Evolutionary conservation across 2,888 invertebrate genomes (phyloP).

Genomic region (Aleiodes testaceus): DNA sequence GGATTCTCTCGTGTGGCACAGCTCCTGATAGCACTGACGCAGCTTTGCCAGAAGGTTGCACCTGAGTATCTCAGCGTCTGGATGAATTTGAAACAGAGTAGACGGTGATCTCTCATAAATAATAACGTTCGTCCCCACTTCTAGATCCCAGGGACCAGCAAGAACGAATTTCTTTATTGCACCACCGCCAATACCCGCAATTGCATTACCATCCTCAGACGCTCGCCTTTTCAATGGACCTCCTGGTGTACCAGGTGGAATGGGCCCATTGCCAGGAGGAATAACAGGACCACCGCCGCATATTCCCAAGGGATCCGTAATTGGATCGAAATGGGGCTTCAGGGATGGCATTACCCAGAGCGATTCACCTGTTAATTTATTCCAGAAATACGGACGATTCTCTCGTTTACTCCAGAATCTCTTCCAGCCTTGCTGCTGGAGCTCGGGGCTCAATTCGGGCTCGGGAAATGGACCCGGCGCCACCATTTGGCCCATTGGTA

Average conservation of each 20-base stretch:
- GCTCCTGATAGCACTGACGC: slow-evolving; percentile 92
- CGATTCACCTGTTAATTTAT: slow-evolving; percentile 95
- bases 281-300: slow-evolving; percentile 73
- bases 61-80: slow-evolving; percentile 92
- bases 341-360: slow-evolving; percentile 95
- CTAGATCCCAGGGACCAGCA: slow-evolving; percentile 96
- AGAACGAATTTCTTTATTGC: slow-evolving; percentile 89
- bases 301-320: slow-evolving; percentile 93
- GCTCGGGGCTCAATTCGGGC: slow-evolving; percentile 78
- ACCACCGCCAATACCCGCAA: slow-evolving; percentile 73
- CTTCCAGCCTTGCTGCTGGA: slow-evolving; percentile 93
- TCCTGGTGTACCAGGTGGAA: slow-evolving; percentile 68
- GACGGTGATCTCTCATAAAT: slow-evolving; percentile 91
- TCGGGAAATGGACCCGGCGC: slow-evolving; percentile 68
- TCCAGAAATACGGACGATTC: slow-evolving; percentile 97
- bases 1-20: slow-evolving; percentile 92
- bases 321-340: slow-evolving; percentile 87
- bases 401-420: slow-evolving; percentile 98
- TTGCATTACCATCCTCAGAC: slow-evolving; percentile 82
- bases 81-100: slow-evolving; percentile 92
- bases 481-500: slow-evolving; percentile 58
- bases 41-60: slow-evolving; percentile 88
- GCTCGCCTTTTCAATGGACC: slow-evolving; percentile 83
- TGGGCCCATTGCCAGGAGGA: slow-evolving; percentile 69
- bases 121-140: slow-evolving; percentile 92